A percentile compares a stretch with the other conserved stretches of the same genome.
Conservation (phyloP, 1,140 invertebrate species). For the Antheraea mylitta region DNA sequence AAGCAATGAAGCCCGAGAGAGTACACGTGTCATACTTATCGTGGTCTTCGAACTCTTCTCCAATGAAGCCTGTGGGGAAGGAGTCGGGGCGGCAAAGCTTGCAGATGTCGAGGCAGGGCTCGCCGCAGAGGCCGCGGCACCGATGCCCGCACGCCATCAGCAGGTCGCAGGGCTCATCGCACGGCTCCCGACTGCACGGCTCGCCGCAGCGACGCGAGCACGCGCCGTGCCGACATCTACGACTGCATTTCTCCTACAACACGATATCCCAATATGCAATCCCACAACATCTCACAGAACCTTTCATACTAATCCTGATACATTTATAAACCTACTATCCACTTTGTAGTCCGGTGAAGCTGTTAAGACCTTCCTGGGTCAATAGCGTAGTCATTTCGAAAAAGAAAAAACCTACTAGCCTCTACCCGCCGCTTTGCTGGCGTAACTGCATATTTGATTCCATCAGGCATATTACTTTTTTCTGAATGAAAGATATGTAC, state of each 20-base stretch:
- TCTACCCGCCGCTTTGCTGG: too few relatives aligned
- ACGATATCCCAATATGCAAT: constrained; percentile 47
- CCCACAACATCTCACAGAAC: too few relatives aligned
- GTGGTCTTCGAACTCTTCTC: constrained; percentile 79
- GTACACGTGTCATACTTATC: constrained; percentile 60
- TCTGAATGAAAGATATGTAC: too few relatives aligned
- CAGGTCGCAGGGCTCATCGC: constrained; percentile 75
- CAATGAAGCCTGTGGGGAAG: constrained; percentile 79
- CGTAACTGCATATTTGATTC: too few relatives aligned
- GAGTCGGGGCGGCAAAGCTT: constrained; percentile 65
- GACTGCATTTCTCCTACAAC: constrained; percentile 82
- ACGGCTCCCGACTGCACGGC: constrained; percentile 76
- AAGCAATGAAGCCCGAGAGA: too few relatives aligned
- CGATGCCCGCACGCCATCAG: constrained; percentile 79
- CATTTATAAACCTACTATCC: too few relatives aligned
- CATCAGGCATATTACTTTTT: too few relatives aligned
- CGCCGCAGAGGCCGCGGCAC: constrained; percentile 85
- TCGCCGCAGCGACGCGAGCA: constrained; percentile 79
- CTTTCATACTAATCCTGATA: too few relatives aligned
- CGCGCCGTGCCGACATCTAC: constrained; percentile 73
- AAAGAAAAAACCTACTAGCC: too few relatives aligned
- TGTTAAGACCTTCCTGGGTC: too few relatives aligned
- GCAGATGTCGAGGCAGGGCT: constrained; percentile 80
- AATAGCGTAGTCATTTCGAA: too few relatives aligned
- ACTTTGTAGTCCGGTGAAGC: too few relatives aligned